phyloP scores from a whole-genome alignment of 2,113 vertebrate species.

The Chunga burmeisteri region DNA sequence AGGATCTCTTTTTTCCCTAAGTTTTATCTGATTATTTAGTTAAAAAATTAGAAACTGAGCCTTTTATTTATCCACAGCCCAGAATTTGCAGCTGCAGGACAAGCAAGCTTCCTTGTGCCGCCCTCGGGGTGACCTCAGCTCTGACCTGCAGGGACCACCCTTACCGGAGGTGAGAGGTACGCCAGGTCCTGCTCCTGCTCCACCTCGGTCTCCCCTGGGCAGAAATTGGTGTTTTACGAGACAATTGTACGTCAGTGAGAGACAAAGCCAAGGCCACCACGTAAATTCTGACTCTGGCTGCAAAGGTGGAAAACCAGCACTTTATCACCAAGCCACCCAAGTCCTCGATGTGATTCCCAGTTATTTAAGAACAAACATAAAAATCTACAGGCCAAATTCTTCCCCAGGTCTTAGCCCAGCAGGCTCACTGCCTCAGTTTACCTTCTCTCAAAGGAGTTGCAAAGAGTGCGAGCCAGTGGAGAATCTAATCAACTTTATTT shows the following conservation, averaged over 20 bases:
- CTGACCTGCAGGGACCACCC: constrained; percentile 52
- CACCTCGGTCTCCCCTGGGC: background rate
- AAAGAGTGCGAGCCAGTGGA: background rate
- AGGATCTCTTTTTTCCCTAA: background rate
- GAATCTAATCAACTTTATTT: background rate
- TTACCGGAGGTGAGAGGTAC: background rate
- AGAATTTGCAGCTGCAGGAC: constrained; percentile 23
- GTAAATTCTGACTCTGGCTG: background rate
- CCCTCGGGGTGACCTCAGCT: constrained; percentile 23
- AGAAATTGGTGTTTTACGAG: constrained; percentile 44
- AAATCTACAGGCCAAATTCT: background rate
- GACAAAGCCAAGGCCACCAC: background rate
- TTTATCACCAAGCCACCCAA: constrained; percentile 2
- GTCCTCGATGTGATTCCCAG: background rate
- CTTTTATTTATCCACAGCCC: constrained; percentile 29
- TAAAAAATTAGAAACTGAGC: constrained; percentile 61
- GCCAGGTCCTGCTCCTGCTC: background rate
- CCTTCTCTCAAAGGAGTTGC: background rate
- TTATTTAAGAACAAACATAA: background rate
- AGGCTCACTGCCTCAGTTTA: background rate
- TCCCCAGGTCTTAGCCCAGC: background rate
- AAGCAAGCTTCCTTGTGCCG: background rate
- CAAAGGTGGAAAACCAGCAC: background rate
- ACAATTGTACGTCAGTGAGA: background rate
- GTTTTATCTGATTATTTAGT: constrained; percentile 58